Percentiles rank a stretch among this genome's conserved stretches.
phyloP scores from a whole-genome alignment of 2,888 invertebrate genomes.

The Archaeoteleia sp. region DNA sequence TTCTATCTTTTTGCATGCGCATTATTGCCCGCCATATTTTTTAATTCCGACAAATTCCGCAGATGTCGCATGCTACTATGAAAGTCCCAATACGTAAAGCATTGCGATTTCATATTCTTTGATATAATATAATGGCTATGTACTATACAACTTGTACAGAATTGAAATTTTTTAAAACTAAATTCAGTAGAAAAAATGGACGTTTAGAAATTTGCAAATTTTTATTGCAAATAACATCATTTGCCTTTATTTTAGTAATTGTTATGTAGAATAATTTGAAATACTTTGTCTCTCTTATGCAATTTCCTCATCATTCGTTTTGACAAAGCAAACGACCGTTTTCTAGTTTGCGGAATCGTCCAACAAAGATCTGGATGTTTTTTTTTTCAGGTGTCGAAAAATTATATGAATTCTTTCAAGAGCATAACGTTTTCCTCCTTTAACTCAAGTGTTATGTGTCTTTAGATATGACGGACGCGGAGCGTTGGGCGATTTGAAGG shows the following conservation, averaged over 20 bases:
- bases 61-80: too few relatives aligned
- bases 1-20: too few relatives aligned
- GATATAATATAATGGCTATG: too few relatives aligned
- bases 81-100: too few relatives aligned
- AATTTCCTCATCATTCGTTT: not conserved
- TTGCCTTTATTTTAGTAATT: conserved; percentile 16
- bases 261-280: too few relatives aligned
- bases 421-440: conserved; percentile 47
- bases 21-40: too few relatives aligned
- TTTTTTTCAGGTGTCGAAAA: conserved; percentile 62
- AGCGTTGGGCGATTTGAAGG: conserved; percentile 88
- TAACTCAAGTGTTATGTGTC: conserved; percentile 66
- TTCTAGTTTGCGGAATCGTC: conserved; percentile 61
- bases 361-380: conserved; percentile 57
- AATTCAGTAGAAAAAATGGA: too few relatives aligned
- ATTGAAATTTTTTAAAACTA: too few relatives aligned
- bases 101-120: too few relatives aligned
- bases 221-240: conserved; percentile 28
- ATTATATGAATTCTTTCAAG: conserved; percentile 39
- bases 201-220: too few relatives aligned
- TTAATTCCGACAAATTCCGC: too few relatives aligned
- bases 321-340: conserved; percentile 31
- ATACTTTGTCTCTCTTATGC: not conserved
- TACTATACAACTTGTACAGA: too few relatives aligned
- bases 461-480: conserved; percentile 96